A percentile compares a stretch with the other conserved stretches of the same genome.
These are phyloP conservation scores for Heliconius hermathena DNA, from an alignment of 1,140 invertebrate genomes.

Conservation along the genomic window DNA sequence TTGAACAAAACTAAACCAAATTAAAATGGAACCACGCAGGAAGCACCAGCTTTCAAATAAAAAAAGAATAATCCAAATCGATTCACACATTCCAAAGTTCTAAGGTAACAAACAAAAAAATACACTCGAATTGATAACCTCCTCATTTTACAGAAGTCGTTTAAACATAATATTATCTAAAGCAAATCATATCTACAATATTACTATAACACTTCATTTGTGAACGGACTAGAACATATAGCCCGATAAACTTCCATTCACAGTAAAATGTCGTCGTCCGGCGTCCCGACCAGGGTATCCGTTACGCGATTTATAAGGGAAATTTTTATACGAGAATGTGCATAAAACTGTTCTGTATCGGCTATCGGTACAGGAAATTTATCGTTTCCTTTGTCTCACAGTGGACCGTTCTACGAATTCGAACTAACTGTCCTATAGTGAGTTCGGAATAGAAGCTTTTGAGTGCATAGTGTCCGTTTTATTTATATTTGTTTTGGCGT, in stretches of 20 bases:
- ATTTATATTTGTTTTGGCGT: background rate
- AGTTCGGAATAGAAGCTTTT: background rate
- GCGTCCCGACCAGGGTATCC: slow-evolving; percentile 22
- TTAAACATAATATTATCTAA: background rate
- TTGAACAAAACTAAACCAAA: no score
- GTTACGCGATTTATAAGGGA: slow-evolving; percentile 36
- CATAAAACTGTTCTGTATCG: slow-evolving; percentile 34
- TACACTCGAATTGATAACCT: no score
- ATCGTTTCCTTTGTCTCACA: slow-evolving; percentile 35
- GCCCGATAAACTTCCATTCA: slow-evolving; percentile 31
- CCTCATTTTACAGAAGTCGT: no score
- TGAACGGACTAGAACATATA: slow-evolving; percentile 29
- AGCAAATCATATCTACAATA: background rate
- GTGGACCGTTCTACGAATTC: slow-evolving; percentile 14
- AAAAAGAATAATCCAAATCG: no score
- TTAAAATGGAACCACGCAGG: no score
- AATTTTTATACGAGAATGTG: slow-evolving; percentile 39
- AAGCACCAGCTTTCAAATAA: no score
- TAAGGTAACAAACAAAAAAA: no score
- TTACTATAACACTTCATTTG: slow-evolving; percentile 14
- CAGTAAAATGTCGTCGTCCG: slow-evolving; percentile 31
- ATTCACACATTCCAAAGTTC: no score
- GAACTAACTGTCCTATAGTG: background rate
- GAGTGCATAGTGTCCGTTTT: background rate
- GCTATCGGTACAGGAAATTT: slow-evolving; percentile 34